Evolutionary conservation across 2,888 invertebrate species (phyloP).

Genomic region (Drosophila rellima): DNA sequence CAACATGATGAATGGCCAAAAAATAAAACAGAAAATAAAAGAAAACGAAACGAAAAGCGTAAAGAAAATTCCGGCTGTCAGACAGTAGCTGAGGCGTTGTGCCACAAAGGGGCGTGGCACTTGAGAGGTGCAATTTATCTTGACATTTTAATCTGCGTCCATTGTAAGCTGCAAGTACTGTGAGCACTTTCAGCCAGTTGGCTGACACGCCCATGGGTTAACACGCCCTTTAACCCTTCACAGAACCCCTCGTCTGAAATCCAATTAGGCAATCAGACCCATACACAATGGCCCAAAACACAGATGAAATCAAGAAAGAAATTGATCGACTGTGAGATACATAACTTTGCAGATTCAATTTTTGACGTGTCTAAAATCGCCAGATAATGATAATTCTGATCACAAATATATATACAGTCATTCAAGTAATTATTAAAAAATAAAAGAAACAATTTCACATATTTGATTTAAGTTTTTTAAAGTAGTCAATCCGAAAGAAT

Average conservation of each 20-base stretch:
- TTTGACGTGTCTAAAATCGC: too few relatives aligned
- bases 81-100: slow-evolving; percentile 46
- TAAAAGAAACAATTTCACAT: too few relatives aligned
- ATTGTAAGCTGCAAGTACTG: slow-evolving; percentile 41
- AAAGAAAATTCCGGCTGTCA: slow-evolving; percentile 51
- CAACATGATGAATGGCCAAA: slow-evolving; percentile 56
- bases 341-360: too few relatives aligned
- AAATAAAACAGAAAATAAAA: slow-evolving; percentile 24
- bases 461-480: too few relatives aligned
- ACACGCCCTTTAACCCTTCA: slow-evolving; percentile 39
- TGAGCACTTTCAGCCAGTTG: slow-evolving; percentile 9
- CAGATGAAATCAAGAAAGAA: slow-evolving; percentile 2
- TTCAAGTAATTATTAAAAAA: too few relatives aligned
- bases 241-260: slow-evolving; percentile 38
- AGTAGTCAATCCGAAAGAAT: too few relatives aligned
- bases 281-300: slow-evolving; percentile 62
- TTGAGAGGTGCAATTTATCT: slow-evolving; percentile 61
- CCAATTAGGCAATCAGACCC: slow-evolving; percentile 74
- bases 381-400: too few relatives aligned
- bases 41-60: slow-evolving; percentile 13
- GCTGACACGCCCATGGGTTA: slow-evolving; percentile 51
- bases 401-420: too few relatives aligned
- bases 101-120: slow-evolving; percentile 53
- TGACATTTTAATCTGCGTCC: slow-evolving; percentile 69
- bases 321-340: not conserved